These are phyloP conservation scores for Setophaga coronata DNA, from an alignment of 2,113 vertebrate genomes.

Conservation along the genomic window DNA sequence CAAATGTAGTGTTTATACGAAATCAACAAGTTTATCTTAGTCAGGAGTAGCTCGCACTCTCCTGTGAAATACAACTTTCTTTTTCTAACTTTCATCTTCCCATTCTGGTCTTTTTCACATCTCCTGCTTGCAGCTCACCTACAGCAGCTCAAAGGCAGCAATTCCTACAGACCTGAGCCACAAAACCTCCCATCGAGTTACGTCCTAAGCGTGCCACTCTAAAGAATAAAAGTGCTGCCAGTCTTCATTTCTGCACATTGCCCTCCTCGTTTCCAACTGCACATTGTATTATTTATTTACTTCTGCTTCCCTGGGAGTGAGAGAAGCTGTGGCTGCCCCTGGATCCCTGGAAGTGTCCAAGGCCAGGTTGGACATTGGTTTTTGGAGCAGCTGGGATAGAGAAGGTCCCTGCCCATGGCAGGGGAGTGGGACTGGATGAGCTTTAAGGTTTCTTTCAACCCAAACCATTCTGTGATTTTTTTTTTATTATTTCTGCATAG, in stretches of 20 bases:
- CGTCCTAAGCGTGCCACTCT: not conserved
- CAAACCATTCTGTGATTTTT: not conserved
- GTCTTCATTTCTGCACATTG: not conserved
- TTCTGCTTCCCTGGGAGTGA: not conserved
- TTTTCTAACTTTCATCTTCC: not conserved
- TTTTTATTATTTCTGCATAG: not conserved
- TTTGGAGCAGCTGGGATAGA: not conserved
- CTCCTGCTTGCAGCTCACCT: not conserved
- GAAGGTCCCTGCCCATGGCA: not conserved
- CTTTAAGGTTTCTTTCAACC: not conserved
- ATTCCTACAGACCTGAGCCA: not conserved
- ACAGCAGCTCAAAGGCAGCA: not conserved
- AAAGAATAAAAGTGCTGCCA: not conserved
- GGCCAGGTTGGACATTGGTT: fast-evolving
- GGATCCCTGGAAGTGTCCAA: not conserved
- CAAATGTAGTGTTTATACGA: not conserved
- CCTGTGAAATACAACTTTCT: not conserved
- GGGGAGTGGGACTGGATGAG: not conserved
- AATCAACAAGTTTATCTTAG: not conserved
- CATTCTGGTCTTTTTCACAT: not conserved
- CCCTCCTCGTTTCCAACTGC: not conserved
- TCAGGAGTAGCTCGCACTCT: not conserved
- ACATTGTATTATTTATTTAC: not conserved
- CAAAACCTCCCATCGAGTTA: not conserved
- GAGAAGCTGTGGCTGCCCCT: not conserved